Evolutionary conservation across 2,888 invertebrate species (phyloP).

Genomic region (Venusia cambrica): DNA sequence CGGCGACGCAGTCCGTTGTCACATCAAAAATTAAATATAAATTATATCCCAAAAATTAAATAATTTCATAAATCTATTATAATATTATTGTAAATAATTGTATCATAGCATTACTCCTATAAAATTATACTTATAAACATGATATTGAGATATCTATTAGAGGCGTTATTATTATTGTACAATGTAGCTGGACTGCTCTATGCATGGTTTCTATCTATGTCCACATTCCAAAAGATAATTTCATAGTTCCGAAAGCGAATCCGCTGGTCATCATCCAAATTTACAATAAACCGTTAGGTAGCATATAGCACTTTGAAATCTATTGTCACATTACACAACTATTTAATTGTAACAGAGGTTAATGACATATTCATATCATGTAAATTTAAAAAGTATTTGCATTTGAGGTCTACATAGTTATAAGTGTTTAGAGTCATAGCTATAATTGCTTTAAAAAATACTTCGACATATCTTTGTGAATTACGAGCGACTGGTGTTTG

Average conservation of each 20-base stretch:
- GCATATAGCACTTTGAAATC: conserved; percentile 32
- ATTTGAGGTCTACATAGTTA: conserved; percentile 79
- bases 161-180: conserved; percentile 37
- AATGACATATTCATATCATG: conserved; percentile 81
- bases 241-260: conserved; percentile 25
- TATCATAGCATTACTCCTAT: conserved; percentile 63
- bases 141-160: conserved; percentile 52
- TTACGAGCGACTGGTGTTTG: conserved; percentile 63
- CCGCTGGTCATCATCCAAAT: conserved; percentile 19
- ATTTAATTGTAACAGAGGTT: conserved; percentile 73
- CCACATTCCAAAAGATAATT: conserved; percentile 72
- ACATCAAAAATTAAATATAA: conserved; percentile 68
- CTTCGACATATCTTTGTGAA: conserved; percentile 78
- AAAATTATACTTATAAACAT: conserved; percentile 58
- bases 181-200: conserved; percentile 63
- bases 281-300: conserved; percentile 28
- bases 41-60: conserved; percentile 79
- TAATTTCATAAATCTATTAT: conserved; percentile 73
- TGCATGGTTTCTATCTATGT: conserved; percentile 73
- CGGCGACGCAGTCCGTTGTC: conserved; percentile 60
- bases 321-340: conserved; percentile 61
- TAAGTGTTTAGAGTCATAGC: conserved; percentile 79
- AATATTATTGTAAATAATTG: conserved; percentile 72
- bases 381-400: conserved; percentile 79
- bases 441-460: conserved; percentile 79